A percentile compares a stretch with the other conserved stretches of the same genome.
Conservation (phyloP, 2,888 invertebrate species). For the Lasioglossum villosulum region DNA sequence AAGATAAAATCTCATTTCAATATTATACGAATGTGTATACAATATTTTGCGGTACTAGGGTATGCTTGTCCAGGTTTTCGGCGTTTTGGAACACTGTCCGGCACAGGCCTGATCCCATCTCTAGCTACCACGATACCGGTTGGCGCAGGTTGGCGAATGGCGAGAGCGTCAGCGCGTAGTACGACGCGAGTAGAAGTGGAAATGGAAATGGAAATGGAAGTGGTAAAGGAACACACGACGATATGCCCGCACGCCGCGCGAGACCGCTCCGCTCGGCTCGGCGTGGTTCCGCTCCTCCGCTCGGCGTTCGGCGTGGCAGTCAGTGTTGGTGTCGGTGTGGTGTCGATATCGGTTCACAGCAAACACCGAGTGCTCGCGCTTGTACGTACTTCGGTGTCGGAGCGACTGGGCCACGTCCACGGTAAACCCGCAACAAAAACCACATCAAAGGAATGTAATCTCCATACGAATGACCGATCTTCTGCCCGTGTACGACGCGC, state of each 20-base stretch:
- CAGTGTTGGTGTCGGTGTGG: background rate
- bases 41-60: too few relatives aligned
- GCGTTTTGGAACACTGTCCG: too few relatives aligned
- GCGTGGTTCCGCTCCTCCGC: background rate
- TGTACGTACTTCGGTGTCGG: constrained; percentile 82
- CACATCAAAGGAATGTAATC: constrained; percentile 81
- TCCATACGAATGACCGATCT: constrained; percentile 72
- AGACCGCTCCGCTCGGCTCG: constrained; percentile 48
- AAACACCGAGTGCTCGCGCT: constrained; percentile 62
- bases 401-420: constrained; percentile 81
- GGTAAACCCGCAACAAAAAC: constrained; percentile 62
- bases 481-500: constrained; percentile 72
- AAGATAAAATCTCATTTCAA: too few relatives aligned
- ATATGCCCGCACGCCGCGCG: constrained; percentile 13
- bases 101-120: background rate
- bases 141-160: constrained; percentile 14
- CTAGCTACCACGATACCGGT: constrained; percentile 21
- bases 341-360: background rate
- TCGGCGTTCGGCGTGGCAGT: background rate
- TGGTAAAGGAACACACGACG: constrained; percentile 36
- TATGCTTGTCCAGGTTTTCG: too few relatives aligned
- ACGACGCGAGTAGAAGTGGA: background rate
- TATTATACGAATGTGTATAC: too few relatives aligned
- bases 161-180: background rate
- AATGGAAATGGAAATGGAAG: background rate